phyloP scores from a whole-genome alignment of 2,888 invertebrate species.

The Rhimphoctona megacephalus region DNA sequence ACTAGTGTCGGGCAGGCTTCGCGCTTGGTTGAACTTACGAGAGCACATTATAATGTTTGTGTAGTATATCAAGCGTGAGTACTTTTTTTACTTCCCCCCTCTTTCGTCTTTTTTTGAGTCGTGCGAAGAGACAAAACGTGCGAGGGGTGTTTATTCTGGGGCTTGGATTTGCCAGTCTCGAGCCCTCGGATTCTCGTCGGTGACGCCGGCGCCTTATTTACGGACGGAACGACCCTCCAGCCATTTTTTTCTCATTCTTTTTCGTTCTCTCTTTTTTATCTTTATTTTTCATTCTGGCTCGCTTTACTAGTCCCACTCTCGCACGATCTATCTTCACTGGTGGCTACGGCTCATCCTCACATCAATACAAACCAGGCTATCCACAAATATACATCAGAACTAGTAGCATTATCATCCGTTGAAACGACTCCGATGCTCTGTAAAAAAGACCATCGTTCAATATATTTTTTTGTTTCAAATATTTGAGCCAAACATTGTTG shows the following conservation, averaged over 20 bases:
- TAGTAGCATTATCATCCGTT: conserved; percentile 46
- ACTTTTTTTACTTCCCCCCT: conserved; percentile 19
- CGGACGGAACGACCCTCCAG: conserved; percentile 50
- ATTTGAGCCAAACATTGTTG: conserved; percentile 1
- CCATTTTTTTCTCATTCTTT: conserved; percentile 33
- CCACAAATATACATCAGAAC: conserved; percentile 34
- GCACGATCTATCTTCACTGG: conserved; percentile 38
- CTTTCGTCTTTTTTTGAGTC: conserved; percentile 34
- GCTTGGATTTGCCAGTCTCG: conserved; percentile 26
- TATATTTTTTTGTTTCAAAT: conserved; percentile 24
- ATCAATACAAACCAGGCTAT: conserved; percentile 37
- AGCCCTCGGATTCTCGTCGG: conserved; percentile 52
- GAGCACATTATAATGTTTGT: conserved; percentile 45
- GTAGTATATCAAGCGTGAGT: conserved; percentile 30
- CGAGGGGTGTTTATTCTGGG: conserved; percentile 45
- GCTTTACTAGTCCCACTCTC: conserved; percentile 29
- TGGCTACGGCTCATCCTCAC: conserved; percentile 18
- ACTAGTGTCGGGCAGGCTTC: conserved; percentile 35
- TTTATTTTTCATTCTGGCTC: conserved; percentile 20
- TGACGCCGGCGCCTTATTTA: conserved; percentile 66
- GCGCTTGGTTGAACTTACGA: conserved; percentile 42
- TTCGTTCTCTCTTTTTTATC: conserved; percentile 22
- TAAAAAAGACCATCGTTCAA: conserved; percentile 20
- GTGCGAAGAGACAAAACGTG: conserved; percentile 19
- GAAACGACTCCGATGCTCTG: conserved; percentile 7